Evolutionary conservation across 2,888 invertebrate genomes (phyloP), one percentile per base, ranked within the genome.

Genomic region (Linhomoeus sp.): DNA sequence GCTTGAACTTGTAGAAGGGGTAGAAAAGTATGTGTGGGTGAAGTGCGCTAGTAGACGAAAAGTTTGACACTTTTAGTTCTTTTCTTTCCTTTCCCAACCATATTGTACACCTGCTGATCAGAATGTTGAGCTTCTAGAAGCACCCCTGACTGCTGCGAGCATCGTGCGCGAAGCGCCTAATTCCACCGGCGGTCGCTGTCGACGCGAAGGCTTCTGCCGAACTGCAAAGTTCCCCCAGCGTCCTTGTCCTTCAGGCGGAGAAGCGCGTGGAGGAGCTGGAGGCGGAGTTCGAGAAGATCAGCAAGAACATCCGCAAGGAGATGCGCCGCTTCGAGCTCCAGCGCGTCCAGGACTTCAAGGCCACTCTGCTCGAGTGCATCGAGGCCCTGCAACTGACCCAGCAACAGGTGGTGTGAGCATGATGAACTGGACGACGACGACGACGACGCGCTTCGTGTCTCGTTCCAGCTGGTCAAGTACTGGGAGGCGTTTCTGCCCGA

Each of bases 401-500:
- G 70, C 82, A 87, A 54, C 81, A 86, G 77, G 86, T 43, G n/a
- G n/a, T 15, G 14, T 43, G 43, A 7, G 33, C 15, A 5, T 45
- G 5, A 20, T 36, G 15, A 23, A 5, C 26, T 36, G 22, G 17
- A n/a, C n/a, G n/a, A n/a, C n/a, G n/a, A n/a, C n/a, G n/a, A n/a
- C n/a, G n/a, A n/a, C 26, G 14, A 3, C 15, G 14, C 33, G 22
- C 22, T 3, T 22, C 17, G n/a, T 48, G 50, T 25, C 50, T 47
- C 22, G 41, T 64, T 67, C 52, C 74, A 87, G 81, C 72, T 87
- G 40, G 80, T 85, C 56, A 82, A 85, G 66, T 81, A 81, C 67
- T 90, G 92, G 94, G 90, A 94, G 69, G 77, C 81, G 23, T 94
- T 94, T 71, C 72, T 88, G 56, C 92, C 92, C 0, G 87, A 88